Conservation (phyloP, 2,113 vertebrate species). For the Tenebrosternarchus preto region DNA sequence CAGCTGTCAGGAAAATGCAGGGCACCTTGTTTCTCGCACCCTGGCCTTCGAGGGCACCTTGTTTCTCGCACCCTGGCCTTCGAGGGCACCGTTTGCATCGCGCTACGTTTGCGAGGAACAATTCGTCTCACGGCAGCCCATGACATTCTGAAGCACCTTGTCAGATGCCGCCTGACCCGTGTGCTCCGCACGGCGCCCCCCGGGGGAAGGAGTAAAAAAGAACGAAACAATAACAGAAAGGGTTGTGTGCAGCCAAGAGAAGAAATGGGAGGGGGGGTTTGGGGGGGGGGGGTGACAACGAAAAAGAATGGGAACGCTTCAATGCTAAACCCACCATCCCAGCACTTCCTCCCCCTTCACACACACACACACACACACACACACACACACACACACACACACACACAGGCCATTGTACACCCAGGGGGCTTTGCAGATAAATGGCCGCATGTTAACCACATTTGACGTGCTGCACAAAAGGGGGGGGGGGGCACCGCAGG, state of each 20-base stretch:
- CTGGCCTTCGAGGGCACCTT: constrained; percentile 75
- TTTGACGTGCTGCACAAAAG: constrained; percentile 93
- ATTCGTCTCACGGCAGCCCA: constrained; percentile 81
- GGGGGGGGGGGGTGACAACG: constrained; percentile 46
- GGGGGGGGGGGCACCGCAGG: constrained; percentile 90
- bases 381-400: constrained; percentile 52
- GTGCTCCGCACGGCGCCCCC: constrained; percentile 66
- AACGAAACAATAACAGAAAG: constrained; percentile 61
- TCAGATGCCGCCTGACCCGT: constrained; percentile 76
- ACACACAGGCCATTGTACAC: constrained; percentile 75
- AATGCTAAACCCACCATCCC: constrained; percentile 61
- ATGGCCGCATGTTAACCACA: constrained; percentile 90
- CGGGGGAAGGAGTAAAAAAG: constrained; percentile 56
- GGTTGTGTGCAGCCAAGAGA: constrained; percentile 63
- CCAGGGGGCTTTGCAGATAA: constrained; percentile 84
- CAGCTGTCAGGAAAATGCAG: constrained; percentile 33
- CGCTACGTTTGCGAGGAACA: constrained; percentile 76
- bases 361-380: constrained; percentile 59
- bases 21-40: constrained; percentile 80
- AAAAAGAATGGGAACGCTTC: constrained; percentile 56
- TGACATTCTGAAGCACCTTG: constrained; percentile 84
- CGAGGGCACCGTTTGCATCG: constrained; percentile 76
- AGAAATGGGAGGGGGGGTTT: constrained; percentile 49
- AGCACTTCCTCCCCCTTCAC: constrained; percentile 56
- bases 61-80: constrained; percentile 80